Evolutionary conservation across 2,888 invertebrate species (phyloP).

Genomic region (Drosophila antonietae): DNA sequence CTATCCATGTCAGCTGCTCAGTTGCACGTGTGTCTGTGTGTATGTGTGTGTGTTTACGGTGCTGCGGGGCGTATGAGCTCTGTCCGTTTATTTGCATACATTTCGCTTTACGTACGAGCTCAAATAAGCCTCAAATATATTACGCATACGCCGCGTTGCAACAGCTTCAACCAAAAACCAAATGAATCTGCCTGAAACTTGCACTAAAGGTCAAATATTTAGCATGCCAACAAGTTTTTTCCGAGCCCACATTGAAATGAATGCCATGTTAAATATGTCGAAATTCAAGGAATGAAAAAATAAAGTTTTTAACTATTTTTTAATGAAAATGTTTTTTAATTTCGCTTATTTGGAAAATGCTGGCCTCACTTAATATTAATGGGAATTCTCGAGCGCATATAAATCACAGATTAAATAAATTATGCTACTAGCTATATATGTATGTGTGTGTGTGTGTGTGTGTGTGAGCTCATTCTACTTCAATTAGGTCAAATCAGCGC

Average conservation of each 20-base stretch:
- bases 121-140: constrained; percentile 53
- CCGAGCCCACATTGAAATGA: background rate
- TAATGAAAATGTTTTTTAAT: background rate
- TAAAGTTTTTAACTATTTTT: background rate
- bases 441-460: background rate
- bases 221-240: constrained; percentile 7
- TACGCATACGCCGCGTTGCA: constrained; percentile 43
- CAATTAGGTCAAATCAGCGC: constrained; percentile 9
- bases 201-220: constrained; percentile 25
- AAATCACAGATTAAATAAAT: background rate
- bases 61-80: constrained; percentile 18
- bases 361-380: background rate
- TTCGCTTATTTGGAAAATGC: background rate
- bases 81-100: constrained; percentile 57
- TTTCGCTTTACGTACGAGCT: constrained; percentile 27
- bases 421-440: background rate
- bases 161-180: constrained; percentile 10
- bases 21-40: constrained; percentile 5
- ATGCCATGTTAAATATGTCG: background rate
- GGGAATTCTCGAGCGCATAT: background rate
- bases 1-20: constrained; percentile 43
- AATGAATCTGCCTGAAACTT: constrained; percentile 10
- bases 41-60: constrained; percentile 30
- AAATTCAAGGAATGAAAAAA: background rate
- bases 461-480: background rate